Evolutionary conservation across 2,888 invertebrate genomes (phyloP), one percentile per base, ranked within the genome.

Genomic region (Acanthococcus lagerstroemiae): DNA sequence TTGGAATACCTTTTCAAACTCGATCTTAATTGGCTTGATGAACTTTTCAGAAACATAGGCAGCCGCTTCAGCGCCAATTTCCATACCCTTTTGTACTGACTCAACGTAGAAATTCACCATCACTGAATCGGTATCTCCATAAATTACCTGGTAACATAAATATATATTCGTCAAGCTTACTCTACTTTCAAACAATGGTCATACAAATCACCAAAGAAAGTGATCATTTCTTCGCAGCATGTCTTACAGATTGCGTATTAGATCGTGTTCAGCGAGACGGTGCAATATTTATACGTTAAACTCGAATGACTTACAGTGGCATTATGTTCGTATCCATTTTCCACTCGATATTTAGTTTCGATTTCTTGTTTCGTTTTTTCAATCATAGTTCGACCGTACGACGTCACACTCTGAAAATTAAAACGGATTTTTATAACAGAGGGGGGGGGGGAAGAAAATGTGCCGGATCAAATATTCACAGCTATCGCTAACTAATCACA

Each of bases 101-200:
- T 87, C 86, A 0, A 93, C 93, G 65, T 96, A 95, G 81, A 99
- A 99, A 76, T 95, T 94, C 6, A 99, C 93, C 99, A 99, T 99
- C 4, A 99, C 99, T 3, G 99, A 99, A 80, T 99, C 99, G 0
- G 99, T 99, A 75, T 99, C 99, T 55, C 99, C 99, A 76, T 99
- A 99, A 73, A 99, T 93, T 6, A 99, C 83, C 79, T 81, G 71
- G 9, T 21, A 7, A 21, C n/a, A n/a, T n/a, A n/a, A n/a, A n/a
- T n/a, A n/a, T n/a, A n/a, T n/a, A n/a, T n/a, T n/a, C n/a, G n/a
- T n/a, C n/a, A n/a, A n/a, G n/a, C n/a, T n/a, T n/a, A n/a, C n/a
- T n/a, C n/a, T n/a, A n/a, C n/a, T n/a, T n/a, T n/a, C n/a, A n/a
- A n/a, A n/a, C n/a, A n/a, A n/a, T n/a, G n/a, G n/a, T n/a, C n/a